These are phyloP conservation scores for Ophraella communa DNA, from an alignment of 2,888 invertebrate genomes.

Conservation along the genomic window DNA sequence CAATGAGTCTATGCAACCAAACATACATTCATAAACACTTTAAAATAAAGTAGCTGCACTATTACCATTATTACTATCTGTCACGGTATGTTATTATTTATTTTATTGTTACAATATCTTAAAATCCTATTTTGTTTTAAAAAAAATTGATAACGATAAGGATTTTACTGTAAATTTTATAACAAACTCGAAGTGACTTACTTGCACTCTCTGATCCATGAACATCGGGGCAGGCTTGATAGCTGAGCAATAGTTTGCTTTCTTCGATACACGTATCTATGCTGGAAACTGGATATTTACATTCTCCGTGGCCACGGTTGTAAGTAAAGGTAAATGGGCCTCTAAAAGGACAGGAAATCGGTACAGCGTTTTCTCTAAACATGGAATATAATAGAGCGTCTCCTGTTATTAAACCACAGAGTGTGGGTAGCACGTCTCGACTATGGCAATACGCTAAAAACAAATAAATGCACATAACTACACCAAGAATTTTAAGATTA, in stretches of 20 bases:
- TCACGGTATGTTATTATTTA: too few relatives aligned
- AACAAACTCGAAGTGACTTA: too few relatives aligned
- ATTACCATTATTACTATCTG: too few relatives aligned
- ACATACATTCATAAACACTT: too few relatives aligned
- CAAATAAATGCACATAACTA: background rate
- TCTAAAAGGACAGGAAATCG: conserved; percentile 87
- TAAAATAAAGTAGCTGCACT: too few relatives aligned
- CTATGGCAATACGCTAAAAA: conserved; percentile 77
- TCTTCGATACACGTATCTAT: conserved; percentile 95
- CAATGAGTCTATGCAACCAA: too few relatives aligned
- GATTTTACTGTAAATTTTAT: too few relatives aligned
- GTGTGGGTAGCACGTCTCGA: conserved; percentile 76
- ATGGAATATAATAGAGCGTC: conserved; percentile 88
- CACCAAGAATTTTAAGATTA: too few relatives aligned
- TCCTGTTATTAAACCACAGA: conserved; percentile 87
- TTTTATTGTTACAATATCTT: too few relatives aligned
- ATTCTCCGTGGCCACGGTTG: conserved; percentile 89
- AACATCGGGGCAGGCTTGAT: conserved; percentile 93
- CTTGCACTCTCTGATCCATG: conserved; percentile 90
- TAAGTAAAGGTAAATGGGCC: conserved; percentile 94
- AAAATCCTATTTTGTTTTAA: too few relatives aligned
- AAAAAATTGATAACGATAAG: too few relatives aligned
- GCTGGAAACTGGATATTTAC: conserved; percentile 86
- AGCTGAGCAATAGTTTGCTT: conserved; percentile 85
- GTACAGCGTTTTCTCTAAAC: conserved; percentile 86